Conservation (phyloP, 2,888 invertebrate species). For the Nomada hirtipes region DNA sequence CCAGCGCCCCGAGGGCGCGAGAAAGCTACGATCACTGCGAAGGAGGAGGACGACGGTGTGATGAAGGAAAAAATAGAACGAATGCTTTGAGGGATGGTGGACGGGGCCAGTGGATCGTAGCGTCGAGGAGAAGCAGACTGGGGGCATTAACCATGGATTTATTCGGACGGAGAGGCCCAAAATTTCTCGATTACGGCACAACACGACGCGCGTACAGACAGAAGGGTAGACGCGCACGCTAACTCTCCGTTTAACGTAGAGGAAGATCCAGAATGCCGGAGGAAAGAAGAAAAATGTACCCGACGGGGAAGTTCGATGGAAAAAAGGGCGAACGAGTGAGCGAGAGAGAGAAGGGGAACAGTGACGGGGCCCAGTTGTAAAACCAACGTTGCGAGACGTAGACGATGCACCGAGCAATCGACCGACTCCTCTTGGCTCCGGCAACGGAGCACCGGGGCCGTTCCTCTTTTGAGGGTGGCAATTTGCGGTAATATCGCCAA, state of each 20-base stretch:
- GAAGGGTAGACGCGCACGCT: conserved; percentile 36
- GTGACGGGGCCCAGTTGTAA: conserved; percentile 73
- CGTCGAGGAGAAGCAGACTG: conserved; percentile 8
- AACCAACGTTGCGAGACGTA: conserved; percentile 75
- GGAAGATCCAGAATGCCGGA: conserved; percentile 1
- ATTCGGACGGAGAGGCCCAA: conserved; percentile 79
- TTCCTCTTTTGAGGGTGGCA: conserved; percentile 83
- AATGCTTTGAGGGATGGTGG: conserved; percentile 23
- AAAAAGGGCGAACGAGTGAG: conserved; percentile 20
- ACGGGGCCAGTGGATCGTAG: not conserved
- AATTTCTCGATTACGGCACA: conserved; percentile 83
- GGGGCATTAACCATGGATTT: conserved; percentile 82
- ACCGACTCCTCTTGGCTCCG: conserved; percentile 58
- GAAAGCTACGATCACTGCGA: conserved; percentile 44
- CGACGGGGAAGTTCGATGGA: conserved; percentile 2
- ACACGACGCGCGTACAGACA: conserved; percentile 72
- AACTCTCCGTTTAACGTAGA: conserved; percentile 32
- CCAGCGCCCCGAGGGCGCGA: conserved; percentile 67
- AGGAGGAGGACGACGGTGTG: conserved; percentile 36
- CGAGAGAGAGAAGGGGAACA: conserved; percentile 2
- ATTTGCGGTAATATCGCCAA: conserved; percentile 84
- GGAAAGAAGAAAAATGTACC: conserved; percentile 41
- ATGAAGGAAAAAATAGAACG: conserved; percentile 54
- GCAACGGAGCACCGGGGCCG: conserved; percentile 68
- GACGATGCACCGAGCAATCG: conserved; percentile 77